A percentile compares a stretch with the other conserved stretches of the same genome.
Conservation (phyloP, 2,797 vertebrate species). For the Picus viridis region DNA sequence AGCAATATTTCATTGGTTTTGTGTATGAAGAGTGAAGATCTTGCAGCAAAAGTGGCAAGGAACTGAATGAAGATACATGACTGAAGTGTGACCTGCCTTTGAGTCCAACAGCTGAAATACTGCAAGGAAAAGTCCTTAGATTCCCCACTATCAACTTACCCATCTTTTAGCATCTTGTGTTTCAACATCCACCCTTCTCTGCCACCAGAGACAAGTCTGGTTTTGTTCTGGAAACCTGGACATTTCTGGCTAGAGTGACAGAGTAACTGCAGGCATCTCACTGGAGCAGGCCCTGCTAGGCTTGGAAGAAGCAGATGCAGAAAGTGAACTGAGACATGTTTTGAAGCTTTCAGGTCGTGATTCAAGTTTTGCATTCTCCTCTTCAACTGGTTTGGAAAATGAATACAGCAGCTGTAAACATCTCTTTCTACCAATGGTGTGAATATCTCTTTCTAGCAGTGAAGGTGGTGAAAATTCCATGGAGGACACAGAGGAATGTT, state of each 20-base stretch:
- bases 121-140: neutral
- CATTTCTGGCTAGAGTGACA: neutral
- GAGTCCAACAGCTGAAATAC: neutral
- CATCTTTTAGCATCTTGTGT: neutral
- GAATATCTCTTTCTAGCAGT: neutral
- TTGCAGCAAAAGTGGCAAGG: neutral
- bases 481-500: neutral
- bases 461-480: neutral
- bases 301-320: neutral
- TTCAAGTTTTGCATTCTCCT: neutral
- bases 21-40: neutral
- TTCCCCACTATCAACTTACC: neutral
- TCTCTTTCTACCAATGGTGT: neutral
- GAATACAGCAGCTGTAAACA: neutral
- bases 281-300: neutral
- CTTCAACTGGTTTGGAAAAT: neutral
- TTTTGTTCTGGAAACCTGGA: neutral
- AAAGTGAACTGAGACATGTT: neutral
- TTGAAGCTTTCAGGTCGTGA: neutral
- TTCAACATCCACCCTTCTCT: neutral
- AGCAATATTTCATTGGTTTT: neutral
- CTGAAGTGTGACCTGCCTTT: neutral
- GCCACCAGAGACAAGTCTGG: neutral
- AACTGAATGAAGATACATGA: neutral
- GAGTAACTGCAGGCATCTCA: neutral